A percentile compares a stretch with the other conserved stretches of the same genome.
phyloP scores from a whole-genome alignment of 2,888 invertebrate species.

The Lepetodrilus schrolli region DNA sequence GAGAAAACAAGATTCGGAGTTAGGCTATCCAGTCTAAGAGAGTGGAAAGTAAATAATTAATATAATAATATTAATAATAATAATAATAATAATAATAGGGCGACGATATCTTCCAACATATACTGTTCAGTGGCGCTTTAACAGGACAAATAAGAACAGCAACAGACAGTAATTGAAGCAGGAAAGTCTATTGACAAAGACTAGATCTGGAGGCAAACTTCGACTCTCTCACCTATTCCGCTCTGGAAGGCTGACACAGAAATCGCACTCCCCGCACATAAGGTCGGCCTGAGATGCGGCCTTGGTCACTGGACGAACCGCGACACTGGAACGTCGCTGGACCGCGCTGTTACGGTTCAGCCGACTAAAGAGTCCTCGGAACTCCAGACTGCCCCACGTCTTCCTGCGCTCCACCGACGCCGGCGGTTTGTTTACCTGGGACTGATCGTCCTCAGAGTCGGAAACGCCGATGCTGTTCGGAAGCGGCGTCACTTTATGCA shows the following conservation, averaged over 20 bases:
- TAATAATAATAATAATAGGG: too few species aligned
- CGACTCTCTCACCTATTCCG: slow-evolving; percentile 3
- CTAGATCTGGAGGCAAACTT: too few species aligned
- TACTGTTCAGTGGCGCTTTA: too few species aligned
- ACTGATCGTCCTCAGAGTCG: not conserved
- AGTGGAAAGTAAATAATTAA: too few species aligned
- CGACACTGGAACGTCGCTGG: slow-evolving; percentile 8
- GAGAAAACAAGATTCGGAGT: too few species aligned
- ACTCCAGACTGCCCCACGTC: slow-evolving; percentile 5
- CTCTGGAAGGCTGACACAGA: slow-evolving; percentile 2
- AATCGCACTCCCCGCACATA: slow-evolving; percentile 13
- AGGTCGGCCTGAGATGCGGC: not conserved
- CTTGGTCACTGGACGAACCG: not conserved
- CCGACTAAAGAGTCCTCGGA: not conserved
- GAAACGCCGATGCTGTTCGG: not conserved
- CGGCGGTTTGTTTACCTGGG: not conserved
- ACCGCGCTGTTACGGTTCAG: not conserved
- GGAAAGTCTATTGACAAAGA: too few species aligned
- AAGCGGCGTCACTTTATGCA: not conserved
- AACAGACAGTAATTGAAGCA: too few species aligned
- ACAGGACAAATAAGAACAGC: too few species aligned
- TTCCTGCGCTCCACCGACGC: not conserved
- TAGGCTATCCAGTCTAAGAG: too few species aligned
- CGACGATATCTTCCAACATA: too few species aligned
- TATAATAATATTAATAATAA: too few species aligned